Evolutionary conservation across 2,888 invertebrate species (phyloP).

Genomic region (Rhogogaster chlorosoma): DNA sequence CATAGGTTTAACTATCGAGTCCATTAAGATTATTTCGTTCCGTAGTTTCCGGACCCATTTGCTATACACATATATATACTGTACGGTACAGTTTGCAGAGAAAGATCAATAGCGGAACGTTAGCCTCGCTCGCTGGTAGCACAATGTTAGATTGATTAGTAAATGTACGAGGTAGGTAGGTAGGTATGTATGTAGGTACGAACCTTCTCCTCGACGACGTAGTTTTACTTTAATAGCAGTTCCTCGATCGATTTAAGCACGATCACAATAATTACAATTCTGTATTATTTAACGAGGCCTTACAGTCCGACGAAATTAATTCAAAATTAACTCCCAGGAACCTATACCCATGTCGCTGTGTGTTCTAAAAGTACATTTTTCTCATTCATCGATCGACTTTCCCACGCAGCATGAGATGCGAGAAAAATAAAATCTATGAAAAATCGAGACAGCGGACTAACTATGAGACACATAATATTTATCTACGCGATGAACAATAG

Average conservation of each 20-base stretch:
- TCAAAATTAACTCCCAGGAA: not conserved
- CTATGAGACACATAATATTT: too few relatives aligned
- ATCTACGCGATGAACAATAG: not conserved
- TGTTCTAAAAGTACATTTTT: not conserved
- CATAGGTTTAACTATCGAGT: conserved; percentile 10
- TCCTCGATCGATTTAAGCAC: conserved; percentile 9
- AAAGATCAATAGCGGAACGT: conserved; percentile 7
- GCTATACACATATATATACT: not conserved
- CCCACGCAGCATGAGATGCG: not conserved
- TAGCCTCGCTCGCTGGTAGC: not conserved
- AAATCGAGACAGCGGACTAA: too few relatives aligned
- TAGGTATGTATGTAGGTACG: not conserved
- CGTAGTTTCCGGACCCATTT: not conserved
- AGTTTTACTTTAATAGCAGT: not conserved
- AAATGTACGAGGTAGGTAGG: not conserved
- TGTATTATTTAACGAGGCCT: conserved; percentile 23
- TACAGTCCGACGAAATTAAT: not conserved
- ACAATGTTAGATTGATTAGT: conserved; percentile 22
- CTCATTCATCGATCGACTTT: not conserved
- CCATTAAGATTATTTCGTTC: conserved; percentile 29
- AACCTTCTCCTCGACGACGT: not conserved
- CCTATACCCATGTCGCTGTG: not conserved
- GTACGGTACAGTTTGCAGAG: not conserved
- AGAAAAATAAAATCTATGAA: not conserved
- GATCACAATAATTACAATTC: conserved; percentile 15